Base-by-base conservation (phyloP, 2,888 invertebrate genomes). In the Pediacus dermestoides region DNA sequence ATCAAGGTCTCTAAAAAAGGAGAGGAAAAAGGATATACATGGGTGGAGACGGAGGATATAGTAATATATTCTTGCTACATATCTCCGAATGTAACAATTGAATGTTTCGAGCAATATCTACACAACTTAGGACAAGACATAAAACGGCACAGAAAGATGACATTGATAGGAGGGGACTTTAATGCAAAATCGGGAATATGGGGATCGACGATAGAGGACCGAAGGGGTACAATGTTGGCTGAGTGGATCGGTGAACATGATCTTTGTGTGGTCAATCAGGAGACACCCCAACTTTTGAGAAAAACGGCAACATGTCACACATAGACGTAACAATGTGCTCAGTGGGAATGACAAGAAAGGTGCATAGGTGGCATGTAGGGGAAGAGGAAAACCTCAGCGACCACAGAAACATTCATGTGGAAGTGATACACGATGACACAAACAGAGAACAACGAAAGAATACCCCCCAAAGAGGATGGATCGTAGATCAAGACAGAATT, bases 401-500 rank as follows among this genome's bases (percentile, higher is more conserved):
- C n/a, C 21, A 18, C 21, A 18, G 21, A 6, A 18, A 7, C n/a
- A 18, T 18, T n/a, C 6, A 18, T n/a, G n/a, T n/a, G n/a, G n/a
- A n/a, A n/a, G n/a, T n/a, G n/a, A n/a, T n/a, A n/a, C n/a, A n/a
- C n/a, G n/a, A n/a, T n/a, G n/a, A n/a, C n/a, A n/a, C n/a, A n/a
- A n/a, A n/a, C n/a, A n/a, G n/a, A n/a, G n/a, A n/a, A n/a, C n/a
- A n/a, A n/a, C n/a, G n/a, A n/a, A n/a, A n/a, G n/a, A n/a, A n/a
- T n/a, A n/a, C n/a, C n/a, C n/a, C n/a, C n/a, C n/a, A n/a, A n/a
- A n/a, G n/a, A n/a, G n/a, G n/a, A n/a, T 18, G 46, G 47, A 38
- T 57, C 50, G 34, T 57, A 57, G 14, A 57, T 46, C 32, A 52
- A 30, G 8, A 57, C 46, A 25, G 52, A 44, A 41, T 55, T 53